phyloP scores from a whole-genome alignment of 2,113 vertebrate species.

The Python bivittatus region DNA sequence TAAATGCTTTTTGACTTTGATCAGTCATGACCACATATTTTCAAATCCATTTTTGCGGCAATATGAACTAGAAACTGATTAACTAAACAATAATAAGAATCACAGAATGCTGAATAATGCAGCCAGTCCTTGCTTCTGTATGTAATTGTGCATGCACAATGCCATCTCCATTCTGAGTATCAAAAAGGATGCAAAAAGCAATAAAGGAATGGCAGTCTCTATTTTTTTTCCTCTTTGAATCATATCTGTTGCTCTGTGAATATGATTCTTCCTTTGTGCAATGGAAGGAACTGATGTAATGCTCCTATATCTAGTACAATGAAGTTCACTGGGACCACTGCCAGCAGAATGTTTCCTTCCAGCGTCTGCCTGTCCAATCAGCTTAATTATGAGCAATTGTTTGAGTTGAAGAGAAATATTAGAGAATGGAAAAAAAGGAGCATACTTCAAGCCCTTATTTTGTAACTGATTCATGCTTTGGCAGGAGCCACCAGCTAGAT shows the following conservation, averaged over 20 bases:
- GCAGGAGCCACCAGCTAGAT: constrained; percentile 74
- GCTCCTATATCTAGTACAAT: constrained; percentile 73
- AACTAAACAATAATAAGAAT: neutral
- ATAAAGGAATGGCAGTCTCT: constrained; percentile 51
- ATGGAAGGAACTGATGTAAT: constrained; percentile 77
- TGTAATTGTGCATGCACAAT: neutral
- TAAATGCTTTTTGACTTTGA: neutral
- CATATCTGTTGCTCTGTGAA: constrained; percentile 35
- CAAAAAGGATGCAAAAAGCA: neutral
- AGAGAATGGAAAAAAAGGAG: constrained; percentile 82
- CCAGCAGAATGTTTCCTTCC: constrained; percentile 74
- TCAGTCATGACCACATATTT: constrained; percentile 9
- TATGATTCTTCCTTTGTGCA: constrained; percentile 55
- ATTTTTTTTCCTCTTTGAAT: constrained; percentile 36
- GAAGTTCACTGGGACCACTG: constrained; percentile 52
- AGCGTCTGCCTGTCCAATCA: constrained; percentile 73
- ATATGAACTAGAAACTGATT: neutral
- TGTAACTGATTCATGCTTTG: constrained; percentile 82
- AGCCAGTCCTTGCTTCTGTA: neutral
- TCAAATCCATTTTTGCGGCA: neutral
- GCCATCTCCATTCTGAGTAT: neutral
- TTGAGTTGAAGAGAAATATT: constrained; percentile 80
- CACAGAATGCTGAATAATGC: neutral
- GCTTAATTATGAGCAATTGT: constrained; percentile 81
- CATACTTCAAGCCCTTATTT: constrained; percentile 71